A percentile compares a stretch with the other conserved stretches of the same genome.
Conservation (phyloP, 2,888 invertebrate species). For the Lysandra coridon region DNA sequence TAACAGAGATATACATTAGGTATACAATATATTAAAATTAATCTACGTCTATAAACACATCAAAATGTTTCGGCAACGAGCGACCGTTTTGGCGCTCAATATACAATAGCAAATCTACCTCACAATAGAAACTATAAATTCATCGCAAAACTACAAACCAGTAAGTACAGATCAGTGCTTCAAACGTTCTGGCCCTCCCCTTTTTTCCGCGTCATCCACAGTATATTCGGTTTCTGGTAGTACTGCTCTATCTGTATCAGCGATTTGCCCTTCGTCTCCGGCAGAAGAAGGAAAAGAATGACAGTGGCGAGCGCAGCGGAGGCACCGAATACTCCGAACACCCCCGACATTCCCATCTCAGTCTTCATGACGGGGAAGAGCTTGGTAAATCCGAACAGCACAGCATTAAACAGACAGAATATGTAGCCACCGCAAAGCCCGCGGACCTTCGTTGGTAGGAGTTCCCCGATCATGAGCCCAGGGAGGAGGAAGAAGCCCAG, state of each 20-base stretch:
- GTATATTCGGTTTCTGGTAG: slow-evolving; percentile 83
- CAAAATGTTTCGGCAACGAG: background rate
- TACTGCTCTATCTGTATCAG: slow-evolving; percentile 89
- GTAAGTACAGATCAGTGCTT: slow-evolving; percentile 35
- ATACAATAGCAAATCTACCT: background rate
- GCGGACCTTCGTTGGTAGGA: slow-evolving; percentile 86
- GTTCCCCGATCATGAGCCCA: slow-evolving; percentile 87
- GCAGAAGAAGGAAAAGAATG: slow-evolving; percentile 84
- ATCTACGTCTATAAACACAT: background rate
- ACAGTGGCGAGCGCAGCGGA: slow-evolving; percentile 82
- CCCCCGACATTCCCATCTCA: slow-evolving; percentile 83
- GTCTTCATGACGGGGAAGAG: slow-evolving; percentile 83
- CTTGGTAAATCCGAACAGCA: slow-evolving; percentile 85
- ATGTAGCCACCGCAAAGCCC: slow-evolving; percentile 87
- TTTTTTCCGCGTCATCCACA: slow-evolving; percentile 81
- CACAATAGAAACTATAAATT: background rate
- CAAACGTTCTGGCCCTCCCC: slow-evolving; percentile 55
- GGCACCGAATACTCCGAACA: slow-evolving; percentile 85
- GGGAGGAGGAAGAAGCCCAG: slow-evolving; percentile 87
- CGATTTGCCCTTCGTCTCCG: slow-evolving; percentile 87
- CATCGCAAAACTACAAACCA: slow-evolving; percentile 10
- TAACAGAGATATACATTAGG: background rate
- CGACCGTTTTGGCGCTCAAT: background rate
- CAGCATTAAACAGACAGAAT: slow-evolving; percentile 85
- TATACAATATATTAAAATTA: background rate